phyloP scores from a whole-genome alignment of 2,797 vertebrate species.

The Myotis findleyi region DNA sequence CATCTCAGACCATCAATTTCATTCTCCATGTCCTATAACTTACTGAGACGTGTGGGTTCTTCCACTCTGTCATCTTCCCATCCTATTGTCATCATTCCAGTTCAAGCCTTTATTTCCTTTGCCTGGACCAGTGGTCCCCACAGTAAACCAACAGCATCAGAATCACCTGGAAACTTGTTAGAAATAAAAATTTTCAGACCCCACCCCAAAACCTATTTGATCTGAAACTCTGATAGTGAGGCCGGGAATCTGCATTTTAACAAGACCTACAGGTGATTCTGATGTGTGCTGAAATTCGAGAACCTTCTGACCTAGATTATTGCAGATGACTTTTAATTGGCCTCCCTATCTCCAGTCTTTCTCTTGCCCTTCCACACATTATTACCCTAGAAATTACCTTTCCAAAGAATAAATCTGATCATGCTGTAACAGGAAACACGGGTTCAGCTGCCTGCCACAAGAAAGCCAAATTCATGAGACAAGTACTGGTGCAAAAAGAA shows the following conservation, averaged over 20 bases:
- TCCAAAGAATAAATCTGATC: slow-evolving; percentile 20
- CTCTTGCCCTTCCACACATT: neutral
- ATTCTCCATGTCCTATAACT: neutral
- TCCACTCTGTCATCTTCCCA: neutral
- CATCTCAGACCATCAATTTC: neutral
- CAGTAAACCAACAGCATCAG: neutral
- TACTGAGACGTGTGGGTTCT: neutral
- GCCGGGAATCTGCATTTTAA: neutral
- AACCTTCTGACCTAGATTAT: neutral
- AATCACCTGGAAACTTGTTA: neutral
- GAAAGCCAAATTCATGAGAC: no score
- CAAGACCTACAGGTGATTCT: neutral
- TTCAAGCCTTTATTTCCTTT: slow-evolving; percentile 3
- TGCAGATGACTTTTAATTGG: neutral
- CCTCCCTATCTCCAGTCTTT: neutral
- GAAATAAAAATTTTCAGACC: neutral
- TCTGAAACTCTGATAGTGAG: neutral
- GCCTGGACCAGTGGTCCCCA: neutral
- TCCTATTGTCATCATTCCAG: neutral
- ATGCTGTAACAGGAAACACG: neutral
- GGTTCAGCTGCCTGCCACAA: no score
- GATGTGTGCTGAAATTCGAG: neutral
- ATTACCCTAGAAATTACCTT: neutral
- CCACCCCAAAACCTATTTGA: neutral
- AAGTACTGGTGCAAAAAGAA: no score